Evolutionary conservation across 2,797 vertebrate species (phyloP), one percentile per base, ranked within the genome.

Genomic region (Emydoidea blandingii): DNA sequence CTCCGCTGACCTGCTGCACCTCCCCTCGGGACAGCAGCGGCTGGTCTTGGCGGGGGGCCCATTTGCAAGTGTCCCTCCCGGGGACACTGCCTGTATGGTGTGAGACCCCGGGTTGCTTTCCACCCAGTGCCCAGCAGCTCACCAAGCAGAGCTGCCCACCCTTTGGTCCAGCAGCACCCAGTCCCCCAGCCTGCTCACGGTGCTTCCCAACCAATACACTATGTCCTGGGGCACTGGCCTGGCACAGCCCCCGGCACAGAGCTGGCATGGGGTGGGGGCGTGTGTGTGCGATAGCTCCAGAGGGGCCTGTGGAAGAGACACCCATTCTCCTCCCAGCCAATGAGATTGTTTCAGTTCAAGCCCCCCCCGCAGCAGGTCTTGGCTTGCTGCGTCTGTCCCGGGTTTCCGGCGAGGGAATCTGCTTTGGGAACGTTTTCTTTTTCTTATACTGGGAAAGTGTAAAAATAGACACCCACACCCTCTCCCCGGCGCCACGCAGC

Each of bases 381-480:
- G 8, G 74, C 86, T 44, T 54, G 14, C 74, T 93, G 68, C 54
- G 0, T 3, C 59, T 1, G 1, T 0, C 0, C 50, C 83, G 90
- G 9, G 65, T 80, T 96, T 96, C 94, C 96, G 88, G 88, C 0
- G 27, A 57, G 59, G 3, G 0, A 78, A 41, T 83, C 41, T 1
- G n/a, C 82, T 82, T 94, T 88, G 92, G 95, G 62, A 87, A 62
- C 57, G 88, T 85, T n/a, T 25, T 86, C 54, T 88, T 93, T 95
- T 86, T 81, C 91, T 1, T 47, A 1, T 0, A 0, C 91, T 93
- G 93, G 84, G 83, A 94, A 92, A 85, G 12, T 57, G 90, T 91
- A 94, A 95, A 96, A 95, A 97, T 93, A 92, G 88, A 76, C 86
- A 85, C 57, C 11, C 56, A 27, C 54, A 2, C 62, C 8, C 15